A percentile compares a stretch with the other conserved stretches of the same genome.
Conservation (phyloP, 1,140 invertebrate genomes). For the Plodia interpunctella region DNA sequence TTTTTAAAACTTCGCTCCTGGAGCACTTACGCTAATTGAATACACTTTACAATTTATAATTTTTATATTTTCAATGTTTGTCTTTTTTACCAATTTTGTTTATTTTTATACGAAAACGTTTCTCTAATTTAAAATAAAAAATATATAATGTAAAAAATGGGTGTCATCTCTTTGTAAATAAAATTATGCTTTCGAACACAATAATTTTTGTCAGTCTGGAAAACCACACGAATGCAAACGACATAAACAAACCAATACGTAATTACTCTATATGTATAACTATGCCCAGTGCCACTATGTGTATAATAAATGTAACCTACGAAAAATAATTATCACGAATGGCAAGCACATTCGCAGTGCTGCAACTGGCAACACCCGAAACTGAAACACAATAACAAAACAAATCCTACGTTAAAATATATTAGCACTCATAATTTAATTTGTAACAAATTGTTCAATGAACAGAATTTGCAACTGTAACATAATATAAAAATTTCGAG, state of each 20-base stretch:
- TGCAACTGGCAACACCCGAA: not conserved
- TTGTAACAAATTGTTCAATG: not conserved
- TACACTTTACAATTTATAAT: slow-evolving; percentile 31
- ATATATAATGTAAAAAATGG: slow-evolving; percentile 17
- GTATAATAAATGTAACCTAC: slow-evolving; percentile 6
- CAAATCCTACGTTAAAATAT: not conserved
- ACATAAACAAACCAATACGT: not conserved
- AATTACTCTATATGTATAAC: slow-evolving; percentile 1
- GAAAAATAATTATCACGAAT: slow-evolving; percentile 4
- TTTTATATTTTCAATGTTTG: slow-evolving; percentile 25
- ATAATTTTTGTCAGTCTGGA: slow-evolving; percentile 25
- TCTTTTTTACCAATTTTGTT: slow-evolving; percentile 16
- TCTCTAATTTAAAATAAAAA: slow-evolving; percentile 16
- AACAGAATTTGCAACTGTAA: not conserved
- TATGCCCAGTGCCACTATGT: slow-evolving; percentile 3
- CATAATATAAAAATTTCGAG: no score
- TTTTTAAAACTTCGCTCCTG: slow-evolving; percentile 35
- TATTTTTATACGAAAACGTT: slow-evolving; percentile 9
- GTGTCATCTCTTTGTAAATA: slow-evolving; percentile 8
- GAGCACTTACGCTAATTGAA: slow-evolving; percentile 30
- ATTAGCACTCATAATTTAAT: slow-evolving; percentile 4
- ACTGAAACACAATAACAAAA: slow-evolving; percentile 2
- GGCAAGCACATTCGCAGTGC: not conserved
- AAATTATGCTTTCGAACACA: slow-evolving; percentile 26
- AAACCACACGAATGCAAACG: not conserved